Base-by-base conservation (phyloP, 2,113 vertebrate species). In the Elgaria multicarinata region DNA sequence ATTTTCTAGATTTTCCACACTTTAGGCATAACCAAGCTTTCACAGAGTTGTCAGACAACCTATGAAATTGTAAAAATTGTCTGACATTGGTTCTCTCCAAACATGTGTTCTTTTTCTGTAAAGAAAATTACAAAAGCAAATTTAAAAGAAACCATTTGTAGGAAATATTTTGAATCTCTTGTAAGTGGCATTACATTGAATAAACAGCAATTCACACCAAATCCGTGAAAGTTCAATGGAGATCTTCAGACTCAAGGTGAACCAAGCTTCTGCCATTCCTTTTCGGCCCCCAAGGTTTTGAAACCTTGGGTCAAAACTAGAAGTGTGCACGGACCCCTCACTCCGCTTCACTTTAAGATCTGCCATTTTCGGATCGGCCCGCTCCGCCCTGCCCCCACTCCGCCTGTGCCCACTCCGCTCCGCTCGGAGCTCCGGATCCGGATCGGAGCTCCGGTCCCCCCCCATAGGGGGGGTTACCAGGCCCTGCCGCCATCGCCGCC, bases 41-140 rank as follows among this genome's bases (percentile, higher is more conserved):
- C 84, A 85, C 55, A 86, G 89, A 93, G 84, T 88, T 93, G 88
- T 89, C 90, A 79, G 67, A 10, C 0, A 0, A 92, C 55, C 36
- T 6, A 62, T 0, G 36, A 85, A 92, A 93, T 89, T 92, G 83
- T 89, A 87, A 92, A 94, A 95, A 92, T 80, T 83, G 86, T 74
- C 82, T 93, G 90, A 74, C 72, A 7, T 77, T 58, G 16, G 87
- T 92, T 91, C 72, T 93, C 50, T 66, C 80, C 28, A 90, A 87
- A 92, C 42, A 84, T 50, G 7, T 18, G 69, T 77, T 26, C 90
- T 78, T 0, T 79, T 88, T 87, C 91, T 94, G 66, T 91, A 92
- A 87, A 6, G 50, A 67, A 93, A 42, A 44, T 83, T 87, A 86
- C 39, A 91, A 88, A 78, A 87, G 58, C 53, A 89, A 92, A 89